These are phyloP conservation scores for Beaufortia kweichowensis DNA, from an alignment of 2,113 vertebrate genomes.

Conservation along the genomic window DNA sequence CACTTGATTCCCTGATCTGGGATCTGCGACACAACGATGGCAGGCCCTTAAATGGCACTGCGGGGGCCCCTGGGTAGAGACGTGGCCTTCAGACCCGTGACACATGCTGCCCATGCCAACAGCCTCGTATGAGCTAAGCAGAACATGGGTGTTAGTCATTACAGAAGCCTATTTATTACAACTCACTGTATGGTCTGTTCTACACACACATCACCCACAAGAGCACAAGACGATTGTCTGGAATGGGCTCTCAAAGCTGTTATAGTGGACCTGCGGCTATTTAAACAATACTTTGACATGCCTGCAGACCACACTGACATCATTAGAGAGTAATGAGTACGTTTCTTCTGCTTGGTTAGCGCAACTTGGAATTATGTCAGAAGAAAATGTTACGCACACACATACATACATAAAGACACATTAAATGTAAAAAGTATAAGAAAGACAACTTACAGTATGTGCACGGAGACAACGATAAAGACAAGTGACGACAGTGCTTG, in stretches of 20 bases:
- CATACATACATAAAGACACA: not conserved
- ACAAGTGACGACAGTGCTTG: not conserved
- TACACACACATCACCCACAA: slow-evolving; percentile 20
- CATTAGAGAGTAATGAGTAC: slow-evolving; percentile 10
- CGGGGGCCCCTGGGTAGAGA: slow-evolving; percentile 23
- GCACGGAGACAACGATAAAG: slow-evolving; percentile 6
- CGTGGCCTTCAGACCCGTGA: slow-evolving; percentile 34
- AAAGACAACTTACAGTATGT: not conserved
- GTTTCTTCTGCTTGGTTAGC: slow-evolving; percentile 5
- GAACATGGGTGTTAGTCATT: slow-evolving; percentile 51
- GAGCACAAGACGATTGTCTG: slow-evolving; percentile 31
- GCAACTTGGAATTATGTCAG: slow-evolving; percentile 17
- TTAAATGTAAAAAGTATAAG: not conserved
- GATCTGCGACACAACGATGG: slow-evolving; percentile 30
- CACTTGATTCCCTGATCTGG: slow-evolving; percentile 55
- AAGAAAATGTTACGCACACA: not conserved
- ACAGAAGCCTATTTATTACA: slow-evolving; percentile 44
- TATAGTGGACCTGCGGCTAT: not conserved
- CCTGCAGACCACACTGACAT: slow-evolving; percentile 8
- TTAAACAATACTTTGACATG: slow-evolving; percentile 27
- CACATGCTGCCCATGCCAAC: slow-evolving; percentile 45
- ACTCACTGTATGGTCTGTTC: slow-evolving; percentile 16
- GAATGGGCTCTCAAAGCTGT: slow-evolving; percentile 1
- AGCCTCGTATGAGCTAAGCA: slow-evolving; percentile 26
- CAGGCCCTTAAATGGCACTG: slow-evolving; percentile 50